Base-by-base conservation (phyloP, 2,888 invertebrate species). In the Eustalomyia histrio region DNA sequence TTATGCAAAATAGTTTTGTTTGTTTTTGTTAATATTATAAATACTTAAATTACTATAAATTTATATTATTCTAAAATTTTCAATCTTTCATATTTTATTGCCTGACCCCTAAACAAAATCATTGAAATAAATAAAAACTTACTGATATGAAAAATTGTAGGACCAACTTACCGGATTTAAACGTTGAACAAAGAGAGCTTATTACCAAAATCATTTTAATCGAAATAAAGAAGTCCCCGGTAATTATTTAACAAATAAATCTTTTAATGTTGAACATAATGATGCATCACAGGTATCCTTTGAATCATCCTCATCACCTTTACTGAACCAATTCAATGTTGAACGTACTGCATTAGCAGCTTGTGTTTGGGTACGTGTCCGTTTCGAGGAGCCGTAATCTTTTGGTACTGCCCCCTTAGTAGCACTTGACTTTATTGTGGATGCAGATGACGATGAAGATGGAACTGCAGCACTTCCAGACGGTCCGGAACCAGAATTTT, bases 241-340 rank as follows among this genome's bases (percentile, higher is more conserved):
- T 82, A 88, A 88, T 91, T 93, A 95, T 93, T 96, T 96, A 88
- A 96, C 96, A 90, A 96, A 96, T 67, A 96, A 93, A 91, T 96
- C 96, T 91, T 96, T 96, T 68, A 96, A 91, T 58, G 96, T 95
- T 83, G 96, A 94, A 91, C 96, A 96, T 84, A 96, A 92, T 35
- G 95, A 95, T 53, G 95, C 94, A 86, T 96, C 96, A 91, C 96
- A 95, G 29, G 94, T 92, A 85, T 95, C 95, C 75, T 92, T 90
- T 35, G 92, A 91, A 76, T 94, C 92, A 73, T 94, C 94, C 80
- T 95, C 95, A 79, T 95, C 95, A 52, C 92, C 92, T 88, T 94
- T 93, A 84, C 91, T 91, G 85, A 93, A 94, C 94, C 94, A 94
- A 71, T 88, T 90, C 58, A 90, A 83, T 0, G 89, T 88, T 7